These are phyloP conservation scores for Esox masquinongy DNA, from an alignment of 2,797 vertebrate species.

Conservation along the genomic window DNA sequence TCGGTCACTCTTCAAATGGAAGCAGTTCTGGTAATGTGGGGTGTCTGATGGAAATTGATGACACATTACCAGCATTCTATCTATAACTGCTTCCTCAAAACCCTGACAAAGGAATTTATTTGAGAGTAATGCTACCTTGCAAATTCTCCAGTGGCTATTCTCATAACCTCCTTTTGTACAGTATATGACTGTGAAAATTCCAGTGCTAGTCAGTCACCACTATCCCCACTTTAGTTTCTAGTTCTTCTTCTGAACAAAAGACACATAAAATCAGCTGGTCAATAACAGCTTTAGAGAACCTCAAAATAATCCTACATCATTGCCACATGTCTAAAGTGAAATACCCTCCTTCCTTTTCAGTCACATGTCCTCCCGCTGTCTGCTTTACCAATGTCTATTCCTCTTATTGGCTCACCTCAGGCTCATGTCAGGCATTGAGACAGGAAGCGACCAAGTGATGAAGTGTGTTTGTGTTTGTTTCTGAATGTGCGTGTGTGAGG, in stretches of 20 bases:
- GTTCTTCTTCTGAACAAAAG: not conserved
- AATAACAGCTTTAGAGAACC: conserved; percentile 1
- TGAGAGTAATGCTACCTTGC: not conserved
- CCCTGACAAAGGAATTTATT: conserved; percentile 29
- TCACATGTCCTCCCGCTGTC: conserved; percentile 1
- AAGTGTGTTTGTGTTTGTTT: not conserved
- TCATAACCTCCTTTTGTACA: conserved; percentile 15
- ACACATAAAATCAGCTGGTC: not conserved
- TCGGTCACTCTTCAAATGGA: not conserved
- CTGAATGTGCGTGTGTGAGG: not conserved
- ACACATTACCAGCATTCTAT: conserved; percentile 31
- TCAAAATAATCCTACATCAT: conserved; percentile 3
- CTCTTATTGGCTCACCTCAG: conserved; percentile 17
- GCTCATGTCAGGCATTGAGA: conserved; percentile 17
- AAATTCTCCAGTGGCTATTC: conserved; percentile 32
- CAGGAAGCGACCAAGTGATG: not conserved
- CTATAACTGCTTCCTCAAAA: conserved; percentile 34
- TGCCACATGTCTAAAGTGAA: conserved; percentile 37
- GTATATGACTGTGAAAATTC: conserved; percentile 30
- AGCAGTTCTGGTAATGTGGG: not conserved
- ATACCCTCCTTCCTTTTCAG: conserved; percentile 26
- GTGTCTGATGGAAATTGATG: conserved; percentile 35
- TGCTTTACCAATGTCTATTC: conserved; percentile 16
- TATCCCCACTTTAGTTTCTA: conserved; percentile 13
- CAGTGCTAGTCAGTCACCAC: not conserved